Conservation (phyloP, 2,797 vertebrate genomes). For the Ctenochaetus hawaiiensis region DNA sequence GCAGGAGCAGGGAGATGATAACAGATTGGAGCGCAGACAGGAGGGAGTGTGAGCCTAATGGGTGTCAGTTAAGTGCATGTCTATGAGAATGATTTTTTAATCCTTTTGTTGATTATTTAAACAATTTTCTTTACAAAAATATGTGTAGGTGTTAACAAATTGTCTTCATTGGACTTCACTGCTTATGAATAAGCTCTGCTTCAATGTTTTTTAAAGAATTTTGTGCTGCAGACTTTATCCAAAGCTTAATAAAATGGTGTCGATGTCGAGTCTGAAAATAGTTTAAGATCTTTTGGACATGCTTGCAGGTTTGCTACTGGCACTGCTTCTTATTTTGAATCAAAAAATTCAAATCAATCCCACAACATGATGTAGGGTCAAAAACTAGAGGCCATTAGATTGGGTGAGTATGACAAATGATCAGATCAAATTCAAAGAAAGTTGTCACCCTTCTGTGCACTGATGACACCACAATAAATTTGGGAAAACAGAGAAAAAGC, state of each 20-base stretch:
- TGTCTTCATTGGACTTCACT: background rate
- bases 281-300: background rate
- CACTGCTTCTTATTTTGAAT: background rate
- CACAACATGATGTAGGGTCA: background rate
- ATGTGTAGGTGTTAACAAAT: background rate
- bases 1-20: conserved; percentile 19
- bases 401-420: too few relatives aligned
- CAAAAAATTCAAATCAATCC: background rate
- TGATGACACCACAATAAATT: too few relatives aligned
- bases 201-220: background rate
- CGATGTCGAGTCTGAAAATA: background rate
- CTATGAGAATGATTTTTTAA: background rate
- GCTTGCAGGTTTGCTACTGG: background rate
- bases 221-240: background rate
- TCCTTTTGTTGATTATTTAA: background rate
- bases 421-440: too few relatives aligned
- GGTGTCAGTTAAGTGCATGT: conserved; percentile 6
- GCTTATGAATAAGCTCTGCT: background rate
- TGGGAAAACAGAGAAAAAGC: background rate
- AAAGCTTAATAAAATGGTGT: conserved; percentile 3
- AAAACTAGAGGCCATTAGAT: background rate
- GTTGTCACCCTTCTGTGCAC: too few relatives aligned
- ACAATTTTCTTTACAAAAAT: background rate
- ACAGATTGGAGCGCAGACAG: background rate
- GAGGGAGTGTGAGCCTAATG: background rate